Evolutionary conservation across 2,888 invertebrate species (phyloP).

Genomic region (Celastrina argiolus): DNA sequence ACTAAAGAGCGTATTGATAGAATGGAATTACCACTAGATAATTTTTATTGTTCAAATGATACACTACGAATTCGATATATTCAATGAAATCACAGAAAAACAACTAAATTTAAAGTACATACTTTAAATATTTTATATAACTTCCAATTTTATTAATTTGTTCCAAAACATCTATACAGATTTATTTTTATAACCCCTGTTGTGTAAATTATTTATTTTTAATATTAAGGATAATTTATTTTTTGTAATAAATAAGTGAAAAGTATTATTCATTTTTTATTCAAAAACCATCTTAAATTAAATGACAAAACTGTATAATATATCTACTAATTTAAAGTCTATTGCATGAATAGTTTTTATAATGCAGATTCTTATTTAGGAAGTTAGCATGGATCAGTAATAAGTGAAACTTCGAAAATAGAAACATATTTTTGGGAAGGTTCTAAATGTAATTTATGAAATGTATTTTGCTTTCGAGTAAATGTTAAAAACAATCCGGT

Average conservation of each 20-base stretch:
- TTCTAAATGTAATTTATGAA: not conserved
- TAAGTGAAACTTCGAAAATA: not conserved
- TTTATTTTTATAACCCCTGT: slow-evolving; percentile 12
- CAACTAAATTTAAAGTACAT: too few relatives aligned
- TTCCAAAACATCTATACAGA: not conserved
- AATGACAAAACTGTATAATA: not conserved
- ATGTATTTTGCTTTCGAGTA: not conserved
- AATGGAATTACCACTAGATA: too few relatives aligned
- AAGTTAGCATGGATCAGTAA: not conserved
- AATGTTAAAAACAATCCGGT: not conserved
- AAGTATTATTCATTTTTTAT: not conserved
- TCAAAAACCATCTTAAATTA: not conserved
- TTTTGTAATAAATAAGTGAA: slow-evolving; percentile 1
- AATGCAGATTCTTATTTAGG: not conserved
- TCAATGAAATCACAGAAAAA: too few relatives aligned
- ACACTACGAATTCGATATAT: too few relatives aligned
- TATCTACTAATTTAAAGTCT: not conserved
- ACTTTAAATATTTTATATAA: not conserved
- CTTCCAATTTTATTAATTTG: too few relatives aligned
- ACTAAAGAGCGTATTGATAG: too few relatives aligned
- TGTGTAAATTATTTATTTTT: slow-evolving; percentile 9
- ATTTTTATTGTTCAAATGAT: too few relatives aligned
- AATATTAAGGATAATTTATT: not conserved
- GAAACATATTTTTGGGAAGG: not conserved
- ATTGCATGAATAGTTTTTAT: too few relatives aligned